phyloP scores from a whole-genome alignment of 2,797 vertebrate species.

The Notolepis coatsorum region DNA sequence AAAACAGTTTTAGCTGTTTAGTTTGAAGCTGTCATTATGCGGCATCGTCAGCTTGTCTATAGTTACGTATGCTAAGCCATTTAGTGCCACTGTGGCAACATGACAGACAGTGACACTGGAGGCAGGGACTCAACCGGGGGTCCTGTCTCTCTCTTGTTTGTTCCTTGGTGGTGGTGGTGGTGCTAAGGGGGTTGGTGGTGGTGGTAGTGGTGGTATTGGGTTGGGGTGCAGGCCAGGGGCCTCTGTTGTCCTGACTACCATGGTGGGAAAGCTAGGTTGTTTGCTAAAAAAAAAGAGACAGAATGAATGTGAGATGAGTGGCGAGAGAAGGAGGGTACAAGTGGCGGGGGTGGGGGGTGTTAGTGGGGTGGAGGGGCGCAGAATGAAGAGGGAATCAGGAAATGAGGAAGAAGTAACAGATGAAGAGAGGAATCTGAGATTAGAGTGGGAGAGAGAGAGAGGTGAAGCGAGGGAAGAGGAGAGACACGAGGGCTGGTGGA shows the following conservation, averaged over 20 bases:
- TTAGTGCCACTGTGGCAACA: constrained; percentile 26
- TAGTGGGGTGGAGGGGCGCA: background rate
- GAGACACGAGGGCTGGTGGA: constrained; percentile 42
- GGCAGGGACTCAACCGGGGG: constrained; percentile 24
- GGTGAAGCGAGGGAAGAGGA: background rate
- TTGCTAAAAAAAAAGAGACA: constrained; percentile 46
- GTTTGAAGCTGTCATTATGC: constrained; percentile 4
- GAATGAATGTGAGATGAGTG: constrained; percentile 55
- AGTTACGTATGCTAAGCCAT: background rate
- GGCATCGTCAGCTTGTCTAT: constrained; percentile 39
- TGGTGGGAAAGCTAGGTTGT: constrained; percentile 67
- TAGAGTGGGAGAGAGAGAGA: constrained; percentile 1
- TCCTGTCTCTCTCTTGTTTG: constrained; percentile 52
- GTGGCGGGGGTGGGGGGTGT: constrained; percentile 39
- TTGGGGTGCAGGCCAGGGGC: constrained; percentile 20
- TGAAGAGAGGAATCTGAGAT: constrained; percentile 4
- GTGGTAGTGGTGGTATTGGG: constrained; percentile 36
- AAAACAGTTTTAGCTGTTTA: too few species aligned
- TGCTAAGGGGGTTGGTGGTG: constrained; percentile 24
- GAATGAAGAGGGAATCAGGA: constrained; percentile 25
- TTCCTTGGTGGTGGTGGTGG: constrained; percentile 45
- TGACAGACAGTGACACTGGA: constrained; percentile 12
- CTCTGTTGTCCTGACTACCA: constrained; percentile 66
- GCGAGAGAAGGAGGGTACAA: constrained; percentile 30
- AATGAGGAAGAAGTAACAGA: constrained; percentile 30